Evolutionary conservation across 2,113 vertebrate genomes (phyloP).

Genomic region (Eclectus roratus): DNA sequence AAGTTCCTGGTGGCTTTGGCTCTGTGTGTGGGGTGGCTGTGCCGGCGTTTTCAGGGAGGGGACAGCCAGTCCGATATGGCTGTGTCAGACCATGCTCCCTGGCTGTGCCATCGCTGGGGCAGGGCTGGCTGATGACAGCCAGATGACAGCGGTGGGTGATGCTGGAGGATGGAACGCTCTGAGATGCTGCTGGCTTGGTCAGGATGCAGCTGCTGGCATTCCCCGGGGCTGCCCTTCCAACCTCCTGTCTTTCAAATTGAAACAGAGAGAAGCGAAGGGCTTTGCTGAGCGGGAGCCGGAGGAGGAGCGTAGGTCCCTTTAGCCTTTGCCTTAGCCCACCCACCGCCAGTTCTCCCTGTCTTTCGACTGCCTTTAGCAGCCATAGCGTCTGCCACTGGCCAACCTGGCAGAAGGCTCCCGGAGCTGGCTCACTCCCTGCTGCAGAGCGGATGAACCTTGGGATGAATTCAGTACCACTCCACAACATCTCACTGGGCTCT

Average conservation of each 20-base stretch:
- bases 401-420: not conserved
- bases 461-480: not conserved
- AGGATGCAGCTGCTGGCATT: accelerated
- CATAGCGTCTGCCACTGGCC: not conserved
- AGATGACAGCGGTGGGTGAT: not conserved
- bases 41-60: accelerated
- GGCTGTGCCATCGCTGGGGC: not conserved
- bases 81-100: accelerated
- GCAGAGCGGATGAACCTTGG: not conserved
- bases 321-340: not conserved
- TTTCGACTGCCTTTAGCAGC: not conserved
- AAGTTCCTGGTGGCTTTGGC: not conserved
- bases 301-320: constrained; percentile 15
- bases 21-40: accelerated
- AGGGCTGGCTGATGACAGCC: accelerated
- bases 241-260: not conserved
- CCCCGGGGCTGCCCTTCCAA: not conserved
- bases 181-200: not conserved
- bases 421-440: not conserved
- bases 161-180: not conserved
- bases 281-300: not conserved
- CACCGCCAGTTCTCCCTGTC: not conserved
- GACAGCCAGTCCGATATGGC: accelerated
- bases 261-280: constrained; percentile 26
- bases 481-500: not conserved